A percentile compares a stretch with the other conserved stretches of the same genome.
Evolutionary conservation across 2,113 vertebrate species (phyloP).

Genomic region (Cololabis saira): DNA sequence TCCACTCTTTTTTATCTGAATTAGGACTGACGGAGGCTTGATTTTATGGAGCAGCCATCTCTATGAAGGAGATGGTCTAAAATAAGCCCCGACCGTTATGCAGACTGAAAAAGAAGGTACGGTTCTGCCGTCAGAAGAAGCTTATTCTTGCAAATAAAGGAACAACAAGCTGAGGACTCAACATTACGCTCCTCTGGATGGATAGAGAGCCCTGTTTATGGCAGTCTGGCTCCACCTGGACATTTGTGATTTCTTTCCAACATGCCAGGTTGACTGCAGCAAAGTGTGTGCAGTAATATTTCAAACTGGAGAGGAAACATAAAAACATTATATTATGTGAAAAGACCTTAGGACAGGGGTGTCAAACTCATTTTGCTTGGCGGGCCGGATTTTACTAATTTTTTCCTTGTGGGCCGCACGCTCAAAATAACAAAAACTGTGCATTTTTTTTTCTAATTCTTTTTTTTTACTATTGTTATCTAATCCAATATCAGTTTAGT

Average conservation of each 20-base stretch:
- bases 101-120: conserved; percentile 3
- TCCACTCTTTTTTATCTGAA: conserved; percentile 47
- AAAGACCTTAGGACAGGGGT: not conserved
- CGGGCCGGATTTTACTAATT: too few relatives aligned
- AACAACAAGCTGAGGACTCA: conserved; percentile 17
- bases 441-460: too few relatives aligned
- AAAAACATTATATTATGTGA: not conserved
- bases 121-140: conserved; percentile 6
- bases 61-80: conserved; percentile 8
- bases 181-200: not conserved
- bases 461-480: too few relatives aligned
- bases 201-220: conserved; percentile 1
- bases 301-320: not conserved
- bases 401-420: too few relatives aligned
- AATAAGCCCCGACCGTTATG: conserved; percentile 28
- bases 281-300: not conserved
- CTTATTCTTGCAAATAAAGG: conserved; percentile 9
- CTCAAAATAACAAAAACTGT: too few relatives aligned
- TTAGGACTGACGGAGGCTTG: conserved; percentile 17
- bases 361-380: too few relatives aligned
- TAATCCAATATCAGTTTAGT: too few relatives aligned
- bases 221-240: not conserved
- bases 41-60: conserved; percentile 5
- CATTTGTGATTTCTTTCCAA: conserved; percentile 14
- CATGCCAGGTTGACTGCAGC: not conserved